These are phyloP conservation scores for Mastigias papua DNA, from an alignment of 30 jellyfish, hydroid and myxozoan genomes.

Conservation along the genomic window DNA sequence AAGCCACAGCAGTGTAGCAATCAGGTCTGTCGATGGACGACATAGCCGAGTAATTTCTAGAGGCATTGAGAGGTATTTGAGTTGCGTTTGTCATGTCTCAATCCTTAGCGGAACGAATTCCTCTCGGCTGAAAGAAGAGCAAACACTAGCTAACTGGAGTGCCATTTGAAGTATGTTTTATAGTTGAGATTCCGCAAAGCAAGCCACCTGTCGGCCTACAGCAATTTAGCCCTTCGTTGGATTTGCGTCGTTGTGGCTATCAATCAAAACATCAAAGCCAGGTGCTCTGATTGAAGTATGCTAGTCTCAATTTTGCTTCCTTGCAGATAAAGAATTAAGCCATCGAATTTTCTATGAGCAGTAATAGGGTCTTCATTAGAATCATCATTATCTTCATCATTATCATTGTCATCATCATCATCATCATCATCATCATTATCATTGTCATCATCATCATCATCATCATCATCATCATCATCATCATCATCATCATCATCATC, in stretches of 20 bases:
- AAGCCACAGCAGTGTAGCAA: conserved; percentile 51
- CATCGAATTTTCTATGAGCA: background rate
- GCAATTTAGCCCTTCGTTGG: background rate
- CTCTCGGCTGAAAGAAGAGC: background rate
- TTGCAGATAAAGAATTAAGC: background rate
- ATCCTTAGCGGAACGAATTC: background rate
- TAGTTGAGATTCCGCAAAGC: background rate
- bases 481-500: too few species aligned
- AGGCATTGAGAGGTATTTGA: background rate
- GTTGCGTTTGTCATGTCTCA: background rate
- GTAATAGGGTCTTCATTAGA: too few species aligned
- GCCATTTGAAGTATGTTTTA: background rate
- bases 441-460: too few species aligned
- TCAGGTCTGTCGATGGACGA: background rate
- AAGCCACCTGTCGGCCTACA: background rate
- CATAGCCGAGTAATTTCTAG: background rate
- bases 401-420: too few species aligned
- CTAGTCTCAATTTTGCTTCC: background rate
- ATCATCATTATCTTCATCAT: too few species aligned
- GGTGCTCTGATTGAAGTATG: background rate
- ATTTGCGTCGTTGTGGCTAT: background rate
- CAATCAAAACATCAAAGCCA: background rate
- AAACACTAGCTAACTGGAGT: background rate
- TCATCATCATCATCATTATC: too few species aligned
- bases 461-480: too few species aligned